Evolutionary conservation across 2,797 vertebrate species (phyloP).

Genomic region (Cossypha heuglini): DNA sequence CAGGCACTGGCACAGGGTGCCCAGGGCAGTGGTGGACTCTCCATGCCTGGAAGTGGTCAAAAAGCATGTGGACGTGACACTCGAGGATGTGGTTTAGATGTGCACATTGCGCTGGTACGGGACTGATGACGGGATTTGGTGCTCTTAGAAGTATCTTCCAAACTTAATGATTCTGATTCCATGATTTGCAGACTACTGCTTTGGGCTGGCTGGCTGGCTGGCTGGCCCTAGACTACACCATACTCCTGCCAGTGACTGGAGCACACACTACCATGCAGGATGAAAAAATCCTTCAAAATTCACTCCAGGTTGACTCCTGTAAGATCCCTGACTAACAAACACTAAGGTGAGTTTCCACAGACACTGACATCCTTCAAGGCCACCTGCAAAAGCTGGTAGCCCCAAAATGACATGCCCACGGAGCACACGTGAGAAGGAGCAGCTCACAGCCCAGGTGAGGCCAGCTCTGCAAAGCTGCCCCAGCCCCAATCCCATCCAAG

Average conservation of each 20-base stretch:
- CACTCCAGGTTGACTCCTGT: background rate
- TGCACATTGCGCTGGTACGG: background rate
- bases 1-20: background rate
- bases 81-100: background rate
- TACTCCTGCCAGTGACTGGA: rapidly evolving
- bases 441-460: background rate
- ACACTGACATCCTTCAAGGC: background rate
- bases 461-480: background rate
- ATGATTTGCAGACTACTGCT: background rate
- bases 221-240: background rate
- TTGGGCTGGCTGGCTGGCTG: background rate
- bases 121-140: background rate
- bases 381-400: background rate
- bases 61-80: background rate
- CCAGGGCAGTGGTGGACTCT: background rate
- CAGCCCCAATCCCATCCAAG: rapidly evolving
- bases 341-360: rapidly evolving
- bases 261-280: background rate
- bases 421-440: rapidly evolving
- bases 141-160: background rate
- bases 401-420: background rate
- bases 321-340: background rate
- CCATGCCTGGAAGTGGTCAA: background rate
- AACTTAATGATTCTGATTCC: background rate
- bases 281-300: background rate